These are phyloP conservation scores for Ganaspis brasiliensis DNA, from an alignment of 2,888 invertebrate species.

Conservation along the genomic window DNA sequence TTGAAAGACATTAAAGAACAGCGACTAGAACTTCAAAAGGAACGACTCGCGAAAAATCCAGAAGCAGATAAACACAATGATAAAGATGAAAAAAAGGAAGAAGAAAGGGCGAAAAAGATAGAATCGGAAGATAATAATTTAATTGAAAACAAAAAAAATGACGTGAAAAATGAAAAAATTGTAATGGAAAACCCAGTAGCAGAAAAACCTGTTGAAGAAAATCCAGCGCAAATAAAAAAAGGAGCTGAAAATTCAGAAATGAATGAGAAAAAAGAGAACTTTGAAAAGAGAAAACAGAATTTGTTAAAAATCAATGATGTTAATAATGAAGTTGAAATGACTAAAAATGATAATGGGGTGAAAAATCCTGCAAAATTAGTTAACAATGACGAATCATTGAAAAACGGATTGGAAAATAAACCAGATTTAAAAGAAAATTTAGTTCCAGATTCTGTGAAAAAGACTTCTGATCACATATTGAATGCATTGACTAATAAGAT, in stretches of 20 bases:
- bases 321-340: slow-evolving; percentile 1
- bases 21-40: slow-evolving; percentile 79
- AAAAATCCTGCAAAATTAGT: not conserved
- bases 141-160: not conserved
- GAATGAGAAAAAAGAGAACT: slow-evolving; percentile 56
- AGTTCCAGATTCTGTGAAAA: slow-evolving; percentile 49
- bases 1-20: slow-evolving; percentile 84
- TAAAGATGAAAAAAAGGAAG: slow-evolving; percentile 49
- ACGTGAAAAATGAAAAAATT: too few relatives aligned
- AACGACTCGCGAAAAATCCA: slow-evolving; percentile 53
- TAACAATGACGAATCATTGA: not conserved
- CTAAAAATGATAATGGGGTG: not conserved
- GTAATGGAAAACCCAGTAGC: too few relatives aligned
- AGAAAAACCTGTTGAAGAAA: not conserved
- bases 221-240: slow-evolving; percentile 34
- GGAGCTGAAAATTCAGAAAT: slow-evolving; percentile 58
- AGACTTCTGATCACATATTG: slow-evolving; percentile 65
- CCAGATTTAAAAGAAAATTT: slow-evolving; percentile 39
- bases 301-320: slow-evolving; percentile 3
- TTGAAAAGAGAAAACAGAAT: slow-evolving; percentile 57
- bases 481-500: slow-evolving; percentile 67
- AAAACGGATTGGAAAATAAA: slow-evolving; percentile 24
- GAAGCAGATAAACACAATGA: slow-evolving; percentile 53
- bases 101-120: not conserved
- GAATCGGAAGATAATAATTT: not conserved